phyloP scores from a whole-genome alignment of 2,113 vertebrate genomes.

The Taurulus bubalis region DNA sequence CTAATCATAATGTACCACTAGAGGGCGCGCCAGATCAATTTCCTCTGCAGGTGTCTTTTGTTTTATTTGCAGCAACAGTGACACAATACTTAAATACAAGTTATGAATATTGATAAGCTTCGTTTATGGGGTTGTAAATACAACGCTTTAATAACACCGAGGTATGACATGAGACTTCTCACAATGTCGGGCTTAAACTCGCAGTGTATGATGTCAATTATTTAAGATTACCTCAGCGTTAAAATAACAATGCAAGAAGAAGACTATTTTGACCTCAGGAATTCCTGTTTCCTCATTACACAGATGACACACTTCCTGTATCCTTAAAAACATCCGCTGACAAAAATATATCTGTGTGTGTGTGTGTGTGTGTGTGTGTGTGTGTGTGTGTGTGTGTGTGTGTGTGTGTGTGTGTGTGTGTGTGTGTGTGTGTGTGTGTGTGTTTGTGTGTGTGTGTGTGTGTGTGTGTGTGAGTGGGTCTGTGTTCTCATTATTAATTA shows the following conservation, averaged over 20 bases:
- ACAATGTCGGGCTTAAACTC: not conserved
- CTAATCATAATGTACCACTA: conserved; percentile 13
- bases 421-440: not conserved
- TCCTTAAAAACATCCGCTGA: conserved; percentile 71
- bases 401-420: not conserved
- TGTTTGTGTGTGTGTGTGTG: too few relatives aligned
- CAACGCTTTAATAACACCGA: not conserved
- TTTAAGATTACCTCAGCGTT: conserved; percentile 1
- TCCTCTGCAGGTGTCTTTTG: not conserved
- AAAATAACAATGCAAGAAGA: conserved; percentile 40
- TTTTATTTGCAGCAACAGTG: not conserved
- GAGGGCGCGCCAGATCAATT: conserved; percentile 38
- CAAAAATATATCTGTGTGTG: not conserved
- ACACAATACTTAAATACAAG: not conserved
- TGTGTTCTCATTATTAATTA: not conserved
- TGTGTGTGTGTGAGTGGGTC: not conserved
- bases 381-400: not conserved
- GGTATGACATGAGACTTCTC: not conserved
- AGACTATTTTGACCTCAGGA: conserved; percentile 52
- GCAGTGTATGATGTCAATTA: not conserved
- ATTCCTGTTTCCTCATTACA: conserved; percentile 64
- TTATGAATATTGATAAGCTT: not conserved
- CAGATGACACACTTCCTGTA: conserved; percentile 52
- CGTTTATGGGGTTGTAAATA: not conserved
- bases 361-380: not conserved